Evolutionary conservation across 1,140 invertebrate genomes (phyloP), one percentile per base, ranked within the genome.

Genomic region (Onthophagus taurus): DNA sequence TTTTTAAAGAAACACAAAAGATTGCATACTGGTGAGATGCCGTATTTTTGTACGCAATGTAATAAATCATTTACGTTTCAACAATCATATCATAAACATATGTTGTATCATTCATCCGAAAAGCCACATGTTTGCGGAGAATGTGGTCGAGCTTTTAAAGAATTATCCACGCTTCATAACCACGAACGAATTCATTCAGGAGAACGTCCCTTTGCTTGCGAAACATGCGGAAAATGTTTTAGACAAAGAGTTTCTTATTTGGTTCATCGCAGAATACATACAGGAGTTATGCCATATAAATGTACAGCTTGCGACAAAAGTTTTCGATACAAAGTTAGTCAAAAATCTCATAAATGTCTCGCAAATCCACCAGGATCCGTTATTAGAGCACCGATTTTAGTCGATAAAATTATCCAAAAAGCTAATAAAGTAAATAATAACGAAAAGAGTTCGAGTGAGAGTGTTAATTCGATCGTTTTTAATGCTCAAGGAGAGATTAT

Each of bases 171-270:
- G 3, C 69, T 94, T 11, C 85, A 91, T 57, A 91, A 90, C 63
- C 86, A 91, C 61, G 80, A 87, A 59, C 63, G 87, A 43, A 90
- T 93, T 53, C 87, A 78, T 57, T 63, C 86, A 5, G 89, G 89
- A 1, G 89, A 93, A 62, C 89, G 91, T 61, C 90, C 89, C 9
- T 93, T 90, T 59, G 81, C 81, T 31, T 94, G 90, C 63, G 86
- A 89, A 70, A 83, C 84, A 44, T 94, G 90, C 65, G 86, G 85
- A 89, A 90, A 89, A 74, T 80, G 81, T 59, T 90, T 90, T 60
- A 72, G 87, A 13, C 87, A 89, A 63, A 66, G 86, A 41, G 85
- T 90, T 14, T 89, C 85, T 0, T 89, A 89, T 63, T 66, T 89
- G 52, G 85, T 90, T 2, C 86, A 91, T 63, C 71, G 80, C 47